phyloP scores from a whole-genome alignment of 2,113 vertebrate species.

The Formicarius rufipectus region DNA sequence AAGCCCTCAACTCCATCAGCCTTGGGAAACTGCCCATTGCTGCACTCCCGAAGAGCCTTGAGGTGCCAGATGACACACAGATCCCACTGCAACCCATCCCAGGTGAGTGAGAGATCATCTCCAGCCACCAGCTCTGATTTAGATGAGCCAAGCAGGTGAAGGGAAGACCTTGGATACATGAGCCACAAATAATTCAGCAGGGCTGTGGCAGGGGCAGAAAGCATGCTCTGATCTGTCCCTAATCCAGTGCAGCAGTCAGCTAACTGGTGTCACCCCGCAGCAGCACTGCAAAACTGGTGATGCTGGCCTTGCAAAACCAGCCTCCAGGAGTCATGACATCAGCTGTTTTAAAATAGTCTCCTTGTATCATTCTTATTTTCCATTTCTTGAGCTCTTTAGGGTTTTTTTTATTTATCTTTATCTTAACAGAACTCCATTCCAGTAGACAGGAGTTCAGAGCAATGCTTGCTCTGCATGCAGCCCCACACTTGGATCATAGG shows the following conservation, averaged over 20 bases:
- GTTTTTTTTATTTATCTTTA: neutral
- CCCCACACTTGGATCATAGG: neutral
- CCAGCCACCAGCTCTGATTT: neutral
- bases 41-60: neutral
- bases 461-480: neutral
- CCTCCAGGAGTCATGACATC: neutral
- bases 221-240: accelerated
- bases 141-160: neutral
- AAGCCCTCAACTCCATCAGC: neutral
- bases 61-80: neutral
- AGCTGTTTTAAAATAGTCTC: neutral
- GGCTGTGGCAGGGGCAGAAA: neutral
- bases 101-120: neutral
- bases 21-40: neutral
- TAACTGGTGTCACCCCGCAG: neutral
- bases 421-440: neutral
- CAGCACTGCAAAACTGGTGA: neutral
- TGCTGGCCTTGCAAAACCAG: neutral
- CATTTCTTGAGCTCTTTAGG: neutral
- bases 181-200: neutral
- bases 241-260: neutral
- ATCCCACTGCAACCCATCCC: neutral
- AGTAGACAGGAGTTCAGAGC: neutral
- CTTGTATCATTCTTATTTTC: neutral
- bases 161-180: neutral